Evolutionary conservation across 2,797 vertebrate genomes (phyloP).

Genomic region (Pterois miles): DNA sequence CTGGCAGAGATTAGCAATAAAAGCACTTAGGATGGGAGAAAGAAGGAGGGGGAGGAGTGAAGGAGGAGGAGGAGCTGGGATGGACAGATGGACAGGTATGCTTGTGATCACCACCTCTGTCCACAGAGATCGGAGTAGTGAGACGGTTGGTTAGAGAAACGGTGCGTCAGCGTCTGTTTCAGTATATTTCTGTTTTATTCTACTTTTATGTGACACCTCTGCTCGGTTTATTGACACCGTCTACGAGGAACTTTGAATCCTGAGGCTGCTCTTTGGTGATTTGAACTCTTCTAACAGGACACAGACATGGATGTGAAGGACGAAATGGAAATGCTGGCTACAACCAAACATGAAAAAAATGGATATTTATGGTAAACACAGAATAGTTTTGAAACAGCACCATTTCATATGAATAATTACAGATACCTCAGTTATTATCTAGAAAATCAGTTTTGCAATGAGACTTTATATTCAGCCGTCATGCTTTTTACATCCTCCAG

Average conservation of each 20-base stretch:
- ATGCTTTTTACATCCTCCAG: conserved; percentile 20
- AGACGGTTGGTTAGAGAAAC: too few species aligned
- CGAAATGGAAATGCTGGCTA: neutral
- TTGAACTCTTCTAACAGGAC: conserved; percentile 11
- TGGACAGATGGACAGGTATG: too few species aligned
- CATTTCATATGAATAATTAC: neutral
- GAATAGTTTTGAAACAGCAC: neutral
- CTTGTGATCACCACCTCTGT: too few species aligned
- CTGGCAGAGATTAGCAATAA: too few species aligned
- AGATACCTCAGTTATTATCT: neutral
- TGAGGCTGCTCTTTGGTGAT: neutral
- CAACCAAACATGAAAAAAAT: conserved; percentile 40
- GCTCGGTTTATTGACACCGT: neutral
- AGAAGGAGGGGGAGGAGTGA: too few species aligned
- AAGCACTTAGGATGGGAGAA: too few species aligned
- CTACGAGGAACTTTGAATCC: neutral
- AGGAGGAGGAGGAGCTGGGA: too few species aligned
- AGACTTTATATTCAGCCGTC: neutral
- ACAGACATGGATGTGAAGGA: conserved; percentile 47
- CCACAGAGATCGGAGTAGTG: too few species aligned
- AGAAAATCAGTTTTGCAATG: too few species aligned
- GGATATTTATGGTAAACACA: conserved; percentile 60
- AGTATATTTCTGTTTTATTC: neutral
- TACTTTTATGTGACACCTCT: neutral
- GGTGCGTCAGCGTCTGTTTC: neutral